These are phyloP conservation scores for Chlorospingus semifuscus DNA, from an alignment of 2,797 vertebrate species.

Conservation along the genomic window DNA sequence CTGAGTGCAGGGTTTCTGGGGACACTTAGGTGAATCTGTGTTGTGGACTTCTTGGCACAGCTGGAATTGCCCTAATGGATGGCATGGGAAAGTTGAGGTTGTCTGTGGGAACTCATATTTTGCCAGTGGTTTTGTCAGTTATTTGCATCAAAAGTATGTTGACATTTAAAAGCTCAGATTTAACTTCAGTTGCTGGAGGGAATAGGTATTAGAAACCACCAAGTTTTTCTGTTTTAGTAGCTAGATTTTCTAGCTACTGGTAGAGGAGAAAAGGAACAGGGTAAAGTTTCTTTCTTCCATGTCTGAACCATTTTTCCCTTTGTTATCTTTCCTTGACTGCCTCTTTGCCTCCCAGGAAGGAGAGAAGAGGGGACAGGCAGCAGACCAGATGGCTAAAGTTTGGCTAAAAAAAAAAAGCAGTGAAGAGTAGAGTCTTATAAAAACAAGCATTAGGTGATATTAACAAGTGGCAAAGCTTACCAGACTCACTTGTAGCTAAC, in stretches of 20 bases:
- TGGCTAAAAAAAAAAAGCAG: neutral
- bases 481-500: neutral
- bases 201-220: neutral
- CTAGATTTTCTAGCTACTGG: neutral
- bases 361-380: neutral
- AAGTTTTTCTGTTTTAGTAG: neutral
- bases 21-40: neutral
- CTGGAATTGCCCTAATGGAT: neutral
- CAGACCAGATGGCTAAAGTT: neutral
- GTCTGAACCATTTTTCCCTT: neutral
- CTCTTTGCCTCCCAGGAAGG: neutral
- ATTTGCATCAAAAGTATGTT: neutral
- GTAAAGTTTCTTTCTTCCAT: neutral
- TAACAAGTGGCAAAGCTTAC: neutral
- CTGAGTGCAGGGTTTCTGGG: neutral
- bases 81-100: neutral
- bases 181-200: neutral
- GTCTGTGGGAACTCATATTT: neutral
- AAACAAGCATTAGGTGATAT: neutral
- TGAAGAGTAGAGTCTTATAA: neutral
- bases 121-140: neutral
- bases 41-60: fast-evolving
- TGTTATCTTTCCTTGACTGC: neutral
- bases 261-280: neutral
- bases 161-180: neutral